A percentile compares a stretch with the other conserved stretches of the same genome.
phyloP scores from a whole-genome alignment of 2,888 invertebrate species.

The Liodrosophila aerea region DNA sequence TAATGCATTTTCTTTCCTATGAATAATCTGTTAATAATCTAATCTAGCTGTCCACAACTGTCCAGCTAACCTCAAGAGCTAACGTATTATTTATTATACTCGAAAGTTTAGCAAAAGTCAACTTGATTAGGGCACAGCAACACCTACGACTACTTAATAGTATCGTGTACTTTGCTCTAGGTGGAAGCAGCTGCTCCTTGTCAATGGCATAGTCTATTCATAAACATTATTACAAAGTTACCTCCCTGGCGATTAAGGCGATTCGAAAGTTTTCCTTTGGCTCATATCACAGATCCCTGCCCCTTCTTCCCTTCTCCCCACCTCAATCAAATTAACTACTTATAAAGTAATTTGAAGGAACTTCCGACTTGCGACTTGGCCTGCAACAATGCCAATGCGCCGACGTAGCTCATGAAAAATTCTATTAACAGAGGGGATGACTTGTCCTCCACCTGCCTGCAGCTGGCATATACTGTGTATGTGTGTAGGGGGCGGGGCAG shows the following conservation, averaged over 20 bases:
- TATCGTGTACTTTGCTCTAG: conserved; percentile 15
- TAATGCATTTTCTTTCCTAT: background rate
- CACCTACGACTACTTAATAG: no score
- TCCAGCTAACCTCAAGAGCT: conserved; percentile 13
- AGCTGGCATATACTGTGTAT: conserved; percentile 45
- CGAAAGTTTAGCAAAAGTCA: conserved; percentile 27
- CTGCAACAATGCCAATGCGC: conserved; percentile 57
- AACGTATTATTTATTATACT: conserved; percentile 24
- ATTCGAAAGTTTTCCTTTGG: conserved; percentile 54
- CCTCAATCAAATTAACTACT: conserved; percentile 73
- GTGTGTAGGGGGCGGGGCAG: background rate
- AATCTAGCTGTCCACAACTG: conserved; percentile 11
- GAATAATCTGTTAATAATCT: conserved; percentile 15
- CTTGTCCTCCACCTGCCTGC: conserved; percentile 17
- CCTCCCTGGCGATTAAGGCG: conserved; percentile 60
- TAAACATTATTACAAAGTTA: conserved; percentile 70
- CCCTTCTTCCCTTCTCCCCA: background rate
- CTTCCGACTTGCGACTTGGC: conserved; percentile 49
- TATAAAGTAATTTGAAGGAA: conserved; percentile 71
- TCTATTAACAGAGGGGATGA: conserved; percentile 58
- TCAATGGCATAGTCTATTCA: conserved; percentile 40
- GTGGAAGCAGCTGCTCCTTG: background rate
- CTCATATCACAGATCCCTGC: conserved; percentile 51
- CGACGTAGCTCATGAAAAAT: conserved; percentile 67
- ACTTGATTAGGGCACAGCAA: conserved; percentile 28